Percentiles rank a stretch among this genome's conserved stretches.
phyloP scores from a whole-genome alignment of 2,888 invertebrate genomes.

The Lasioglossum lativentre region DNA sequence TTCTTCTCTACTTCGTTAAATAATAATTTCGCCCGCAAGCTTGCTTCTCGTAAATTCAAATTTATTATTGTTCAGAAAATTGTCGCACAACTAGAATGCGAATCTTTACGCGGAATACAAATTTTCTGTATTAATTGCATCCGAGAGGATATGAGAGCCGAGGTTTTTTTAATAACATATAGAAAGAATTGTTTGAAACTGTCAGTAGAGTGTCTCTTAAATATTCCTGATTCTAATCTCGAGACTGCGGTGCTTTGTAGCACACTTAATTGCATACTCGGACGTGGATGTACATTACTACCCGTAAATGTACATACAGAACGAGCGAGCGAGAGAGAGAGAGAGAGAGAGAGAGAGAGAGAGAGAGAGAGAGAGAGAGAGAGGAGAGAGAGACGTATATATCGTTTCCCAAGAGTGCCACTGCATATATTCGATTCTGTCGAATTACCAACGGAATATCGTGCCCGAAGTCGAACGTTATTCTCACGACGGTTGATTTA shows the following conservation, averaged over 20 bases:
- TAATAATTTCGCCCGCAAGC: not conserved
- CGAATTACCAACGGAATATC: constrained; percentile 73
- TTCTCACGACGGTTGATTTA: constrained; percentile 76
- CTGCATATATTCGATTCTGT: constrained; percentile 68
- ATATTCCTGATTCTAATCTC: not conserved
- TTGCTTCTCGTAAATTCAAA: not conserved
- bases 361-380: not conserved
- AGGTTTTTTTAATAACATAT: no score
- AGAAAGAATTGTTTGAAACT: not conserved
- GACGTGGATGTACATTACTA: constrained; percentile 11
- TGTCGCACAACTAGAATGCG: no score
- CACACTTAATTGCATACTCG: constrained; percentile 24
- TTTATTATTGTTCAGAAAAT: no score
- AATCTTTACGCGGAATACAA: no score
- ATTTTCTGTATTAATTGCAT: no score
- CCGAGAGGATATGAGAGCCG: no score
- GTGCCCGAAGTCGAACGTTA: constrained; percentile 70
- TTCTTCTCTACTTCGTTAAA: not conserved
- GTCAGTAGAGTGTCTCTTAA: not conserved
- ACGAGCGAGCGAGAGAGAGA: no score
- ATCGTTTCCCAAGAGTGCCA: constrained; percentile 70
- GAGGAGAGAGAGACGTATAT: not conserved
- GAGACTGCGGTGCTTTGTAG: not conserved
- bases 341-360: not conserved
- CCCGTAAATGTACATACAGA: constrained; percentile 19